Conservation (phyloP, 1,140 invertebrate species). For the Drosophila asahinai region DNA sequence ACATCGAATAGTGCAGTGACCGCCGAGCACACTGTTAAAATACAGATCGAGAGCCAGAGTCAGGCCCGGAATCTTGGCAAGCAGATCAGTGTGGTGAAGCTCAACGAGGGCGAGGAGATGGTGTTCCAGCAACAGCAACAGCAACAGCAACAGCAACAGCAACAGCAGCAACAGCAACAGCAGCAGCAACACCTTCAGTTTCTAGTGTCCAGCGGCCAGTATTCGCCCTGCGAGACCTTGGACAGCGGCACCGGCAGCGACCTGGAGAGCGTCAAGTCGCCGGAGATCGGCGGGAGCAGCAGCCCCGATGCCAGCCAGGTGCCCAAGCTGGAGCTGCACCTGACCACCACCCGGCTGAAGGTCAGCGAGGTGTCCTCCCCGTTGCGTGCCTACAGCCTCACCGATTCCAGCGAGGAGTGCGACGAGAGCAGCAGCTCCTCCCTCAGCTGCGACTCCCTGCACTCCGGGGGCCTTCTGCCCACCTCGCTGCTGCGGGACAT, state of each 20-base stretch:
- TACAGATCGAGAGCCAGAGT: constrained; percentile 69
- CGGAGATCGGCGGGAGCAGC: constrained; percentile 4
- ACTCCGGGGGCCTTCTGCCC: constrained; percentile 66
- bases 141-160: too few relatives aligned
- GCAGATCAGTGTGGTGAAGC: constrained; percentile 71
- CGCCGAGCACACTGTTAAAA: constrained; percentile 77
- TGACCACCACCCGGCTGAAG: constrained; percentile 84
- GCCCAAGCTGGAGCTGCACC: constrained; percentile 85
- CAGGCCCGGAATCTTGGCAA: constrained; percentile 54
- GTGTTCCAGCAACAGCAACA: constrained; percentile 54
- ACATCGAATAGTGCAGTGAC: constrained; percentile 55
- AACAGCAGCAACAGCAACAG: constrained; percentile 15
- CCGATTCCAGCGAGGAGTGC: constrained; percentile 83
- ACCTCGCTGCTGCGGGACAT: constrained; percentile 74
- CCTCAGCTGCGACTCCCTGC: constrained; percentile 81
- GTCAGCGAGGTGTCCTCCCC: constrained; percentile 88
- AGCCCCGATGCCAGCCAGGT: constrained; percentile 17
- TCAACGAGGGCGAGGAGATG: constrained; percentile 60
- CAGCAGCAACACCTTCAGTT: constrained; percentile 85
- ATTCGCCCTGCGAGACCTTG: constrained; percentile 91
- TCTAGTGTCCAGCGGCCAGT: constrained; percentile 91
- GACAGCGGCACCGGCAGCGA: constrained; percentile 94
- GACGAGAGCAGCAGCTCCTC: constrained; percentile 77
- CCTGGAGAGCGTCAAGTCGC: constrained; percentile 86
- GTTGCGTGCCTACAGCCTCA: constrained; percentile 85